Evolutionary conservation across 2,888 invertebrate species (phyloP).

Genomic region (Frankliniella intonsa): DNA sequence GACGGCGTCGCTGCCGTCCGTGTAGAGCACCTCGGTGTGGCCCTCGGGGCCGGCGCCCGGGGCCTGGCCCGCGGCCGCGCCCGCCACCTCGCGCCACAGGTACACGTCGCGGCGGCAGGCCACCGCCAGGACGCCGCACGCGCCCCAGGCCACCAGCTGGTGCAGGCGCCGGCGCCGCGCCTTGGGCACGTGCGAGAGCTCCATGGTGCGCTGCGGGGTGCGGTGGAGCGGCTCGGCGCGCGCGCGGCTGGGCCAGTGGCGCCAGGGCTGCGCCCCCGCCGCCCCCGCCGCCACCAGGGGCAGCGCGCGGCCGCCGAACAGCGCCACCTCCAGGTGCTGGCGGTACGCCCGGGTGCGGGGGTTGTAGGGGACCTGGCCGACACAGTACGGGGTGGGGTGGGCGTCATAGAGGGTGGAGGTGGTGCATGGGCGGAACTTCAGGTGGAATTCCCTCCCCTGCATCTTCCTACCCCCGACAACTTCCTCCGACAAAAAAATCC

Average conservation of each 20-base stretch:
- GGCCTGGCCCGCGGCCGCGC: neutral
- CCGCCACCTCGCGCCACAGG: neutral
- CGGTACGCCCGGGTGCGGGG: neutral
- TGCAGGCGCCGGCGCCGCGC: neutral
- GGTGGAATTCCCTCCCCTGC: no score
- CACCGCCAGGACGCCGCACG: neutral
- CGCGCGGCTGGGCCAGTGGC: neutral
- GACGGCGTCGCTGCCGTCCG: neutral
- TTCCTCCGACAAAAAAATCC: no score
- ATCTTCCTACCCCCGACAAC: no score
- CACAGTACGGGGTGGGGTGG: neutral
- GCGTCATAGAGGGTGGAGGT: neutral
- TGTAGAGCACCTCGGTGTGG: neutral
- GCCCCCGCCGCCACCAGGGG: neutral
- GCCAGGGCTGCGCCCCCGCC: neutral
- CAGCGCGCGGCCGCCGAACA: conserved; percentile 7
- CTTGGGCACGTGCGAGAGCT: neutral
- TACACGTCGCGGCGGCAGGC: neutral
- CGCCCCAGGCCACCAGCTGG: conserved; percentile 7
- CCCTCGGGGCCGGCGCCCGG: neutral
- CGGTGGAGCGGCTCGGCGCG: neutral
- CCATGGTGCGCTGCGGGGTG: neutral
- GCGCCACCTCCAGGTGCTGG: neutral
- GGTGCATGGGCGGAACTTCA: neutral
- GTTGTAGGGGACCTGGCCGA: neutral